Evolutionary conservation across 2,888 invertebrate species (phyloP).

Genomic region (Lacanobia oleracea): DNA sequence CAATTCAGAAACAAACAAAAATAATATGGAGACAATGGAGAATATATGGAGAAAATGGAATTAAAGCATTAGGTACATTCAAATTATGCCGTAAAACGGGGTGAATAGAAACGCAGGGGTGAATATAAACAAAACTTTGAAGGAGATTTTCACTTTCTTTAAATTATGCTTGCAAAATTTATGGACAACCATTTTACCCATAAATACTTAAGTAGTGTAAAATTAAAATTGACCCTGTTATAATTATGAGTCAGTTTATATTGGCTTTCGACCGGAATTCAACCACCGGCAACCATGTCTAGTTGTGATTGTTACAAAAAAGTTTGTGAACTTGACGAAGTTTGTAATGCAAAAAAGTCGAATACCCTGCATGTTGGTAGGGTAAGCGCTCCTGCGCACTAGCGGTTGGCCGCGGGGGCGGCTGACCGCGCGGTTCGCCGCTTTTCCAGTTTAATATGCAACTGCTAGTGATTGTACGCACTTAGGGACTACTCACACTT

Average conservation of each 20-base stretch:
- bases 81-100: neutral
- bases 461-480: no score
- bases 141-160: no score
- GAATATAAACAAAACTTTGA: no score
- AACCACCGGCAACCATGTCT: neutral
- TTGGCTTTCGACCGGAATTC: neutral
- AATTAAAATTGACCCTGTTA: neutral
- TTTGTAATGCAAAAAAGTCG: constrained; percentile 26
- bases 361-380: constrained; percentile 16
- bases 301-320: neutral
- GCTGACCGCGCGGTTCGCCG: no score
- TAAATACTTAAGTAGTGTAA: neutral
- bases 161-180: no score
- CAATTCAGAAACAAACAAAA: neutral
- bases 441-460: no score
- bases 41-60: neutral
- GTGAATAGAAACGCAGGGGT: no score
- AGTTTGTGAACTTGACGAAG: neutral
- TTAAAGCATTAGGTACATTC: neutral
- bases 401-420: no score
- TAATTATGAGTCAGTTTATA: neutral
- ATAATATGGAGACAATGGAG: neutral
- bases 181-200: no score
- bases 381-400: neutral
- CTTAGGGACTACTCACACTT: no score